These are phyloP conservation scores for Camptogramma bilineatum DNA, from an alignment of 2,888 invertebrate genomes.

Conservation along the genomic window DNA sequence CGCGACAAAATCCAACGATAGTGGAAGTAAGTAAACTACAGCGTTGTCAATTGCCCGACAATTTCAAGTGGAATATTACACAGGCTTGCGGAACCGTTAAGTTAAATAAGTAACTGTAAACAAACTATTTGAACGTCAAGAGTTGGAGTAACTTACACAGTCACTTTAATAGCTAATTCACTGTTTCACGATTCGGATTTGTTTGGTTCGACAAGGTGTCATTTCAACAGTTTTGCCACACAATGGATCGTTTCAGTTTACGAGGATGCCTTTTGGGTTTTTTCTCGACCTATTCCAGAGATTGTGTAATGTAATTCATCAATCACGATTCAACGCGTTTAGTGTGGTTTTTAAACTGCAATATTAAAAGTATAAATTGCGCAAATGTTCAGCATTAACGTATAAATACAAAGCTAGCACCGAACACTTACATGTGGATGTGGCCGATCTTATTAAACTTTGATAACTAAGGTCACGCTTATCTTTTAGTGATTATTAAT, in stretches of 20 bases:
- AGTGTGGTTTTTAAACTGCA: not conserved
- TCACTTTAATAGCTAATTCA: slow-evolving; percentile 13
- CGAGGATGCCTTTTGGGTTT: slow-evolving; percentile 5
- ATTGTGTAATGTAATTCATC: not conserved
- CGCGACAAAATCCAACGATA: slow-evolving; percentile 39
- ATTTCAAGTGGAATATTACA: slow-evolving; percentile 55
- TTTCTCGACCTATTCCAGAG: not conserved
- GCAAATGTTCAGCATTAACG: not conserved
- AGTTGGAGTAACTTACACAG: slow-evolving; percentile 15
- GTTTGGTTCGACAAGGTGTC: not conserved
- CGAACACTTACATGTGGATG: not conserved
- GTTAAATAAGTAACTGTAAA: slow-evolving; percentile 73
- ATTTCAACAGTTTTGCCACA: slow-evolving; percentile 9
- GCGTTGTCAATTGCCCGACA: slow-evolving; percentile 54
- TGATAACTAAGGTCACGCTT: too few species aligned
- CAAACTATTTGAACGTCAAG: slow-evolving; percentile 41
- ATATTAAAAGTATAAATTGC: not conserved
- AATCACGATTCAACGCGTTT: not conserved
- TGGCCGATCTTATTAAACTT: not conserved
- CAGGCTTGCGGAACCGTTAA: slow-evolving; percentile 66
- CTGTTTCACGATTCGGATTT: slow-evolving; percentile 9
- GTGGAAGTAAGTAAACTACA: slow-evolving; percentile 23
- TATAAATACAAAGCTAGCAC: not conserved
- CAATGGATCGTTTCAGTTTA: slow-evolving; percentile 13
- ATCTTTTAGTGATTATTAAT: too few species aligned